Percentiles rank a stretch among this genome's conserved stretches.
These are phyloP conservation scores for Sylvia borin DNA, from an alignment of 2,797 vertebrate species.

Conservation along the genomic window DNA sequence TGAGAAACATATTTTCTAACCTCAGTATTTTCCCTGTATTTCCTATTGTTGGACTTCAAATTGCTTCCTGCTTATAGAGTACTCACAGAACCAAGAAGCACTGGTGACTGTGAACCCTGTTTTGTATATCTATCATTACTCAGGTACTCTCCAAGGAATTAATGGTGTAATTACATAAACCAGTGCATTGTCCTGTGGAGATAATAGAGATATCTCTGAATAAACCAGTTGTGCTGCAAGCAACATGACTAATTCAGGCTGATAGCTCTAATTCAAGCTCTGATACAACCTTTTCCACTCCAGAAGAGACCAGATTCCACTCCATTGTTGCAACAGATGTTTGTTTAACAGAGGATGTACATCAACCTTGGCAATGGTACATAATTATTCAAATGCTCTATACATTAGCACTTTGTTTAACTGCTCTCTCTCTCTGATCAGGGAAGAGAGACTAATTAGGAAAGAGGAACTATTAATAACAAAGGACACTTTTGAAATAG, in stretches of 20 bases:
- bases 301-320: neutral
- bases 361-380: neutral
- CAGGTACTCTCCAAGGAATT: neutral
- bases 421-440: neutral
- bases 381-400: neutral
- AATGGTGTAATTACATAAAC: neutral
- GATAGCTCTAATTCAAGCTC: neutral
- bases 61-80: neutral
- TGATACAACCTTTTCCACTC: neutral
- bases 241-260: neutral
- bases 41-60: neutral
- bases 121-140: neutral
- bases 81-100: neutral
- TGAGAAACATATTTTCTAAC: neutral
- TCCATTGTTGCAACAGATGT: neutral
- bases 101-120: neutral
- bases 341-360: neutral
- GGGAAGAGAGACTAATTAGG: neutral
- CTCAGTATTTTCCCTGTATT: neutral
- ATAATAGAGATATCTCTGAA: neutral
- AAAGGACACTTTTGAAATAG: neutral
- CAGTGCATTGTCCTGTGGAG: neutral
- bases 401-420: neutral
- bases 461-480: neutral
- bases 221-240: neutral